Conservation (phyloP, 2,888 invertebrate species). For the Aleiodes leptofemur region DNA sequence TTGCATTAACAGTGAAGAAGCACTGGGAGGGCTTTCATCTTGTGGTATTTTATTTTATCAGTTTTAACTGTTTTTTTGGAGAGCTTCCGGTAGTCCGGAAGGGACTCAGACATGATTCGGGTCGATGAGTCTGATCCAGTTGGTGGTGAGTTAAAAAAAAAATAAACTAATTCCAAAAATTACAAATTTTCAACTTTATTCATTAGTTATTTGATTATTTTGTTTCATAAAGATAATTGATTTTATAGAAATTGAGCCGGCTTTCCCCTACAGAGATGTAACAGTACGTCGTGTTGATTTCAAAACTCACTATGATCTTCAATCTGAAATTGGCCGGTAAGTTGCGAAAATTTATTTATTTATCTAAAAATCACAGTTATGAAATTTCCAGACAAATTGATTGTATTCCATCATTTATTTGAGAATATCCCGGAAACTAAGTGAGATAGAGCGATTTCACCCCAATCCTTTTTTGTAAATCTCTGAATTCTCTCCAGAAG, state of each 20-base stretch:
- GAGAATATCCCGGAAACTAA: background rate
- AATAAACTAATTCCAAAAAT: background rate
- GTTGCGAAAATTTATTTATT: constrained; percentile 56
- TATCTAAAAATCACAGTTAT: background rate
- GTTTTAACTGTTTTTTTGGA: constrained; percentile 7
- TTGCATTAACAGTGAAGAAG: background rate
- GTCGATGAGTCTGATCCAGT: constrained; percentile 94
- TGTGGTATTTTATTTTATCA: background rate
- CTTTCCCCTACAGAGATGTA: constrained; percentile 93
- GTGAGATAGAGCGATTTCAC: too few species aligned
- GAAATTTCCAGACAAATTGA: background rate
- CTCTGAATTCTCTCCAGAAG: too few species aligned
- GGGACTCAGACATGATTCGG: constrained; percentile 84
- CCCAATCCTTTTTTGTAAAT: too few species aligned
- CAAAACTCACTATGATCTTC: constrained; percentile 89
- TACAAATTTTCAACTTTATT: constrained; percentile 35
- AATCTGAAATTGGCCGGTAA: constrained; percentile 95
- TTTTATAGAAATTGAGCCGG: constrained; percentile 89
- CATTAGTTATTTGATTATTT: constrained; percentile 2
- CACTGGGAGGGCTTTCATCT: background rate
- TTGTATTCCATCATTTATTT: too few species aligned
- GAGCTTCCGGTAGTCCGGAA: constrained; percentile 22
- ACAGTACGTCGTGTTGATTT: constrained; percentile 90
- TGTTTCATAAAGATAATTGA: constrained; percentile 45
- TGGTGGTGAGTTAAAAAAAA: constrained; percentile 83